Percentiles rank a stretch among this genome's conserved stretches.
These are phyloP conservation scores for Grallaria varia DNA, from an alignment of 2,113 vertebrate species.

Conservation along the genomic window DNA sequence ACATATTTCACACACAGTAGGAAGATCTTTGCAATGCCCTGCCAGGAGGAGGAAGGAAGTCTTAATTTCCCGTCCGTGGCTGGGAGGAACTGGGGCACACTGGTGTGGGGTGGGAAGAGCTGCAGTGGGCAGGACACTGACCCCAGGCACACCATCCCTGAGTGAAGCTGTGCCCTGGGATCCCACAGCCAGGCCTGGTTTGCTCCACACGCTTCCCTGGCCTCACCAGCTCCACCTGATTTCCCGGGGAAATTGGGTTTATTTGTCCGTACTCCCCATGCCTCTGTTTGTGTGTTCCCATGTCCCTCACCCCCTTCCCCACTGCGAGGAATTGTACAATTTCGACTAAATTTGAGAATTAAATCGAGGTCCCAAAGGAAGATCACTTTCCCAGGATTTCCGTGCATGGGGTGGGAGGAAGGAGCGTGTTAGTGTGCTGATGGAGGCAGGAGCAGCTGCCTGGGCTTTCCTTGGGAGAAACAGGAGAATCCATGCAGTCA, in stretches of 20 bases:
- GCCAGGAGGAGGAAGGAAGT: neutral
- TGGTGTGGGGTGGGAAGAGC: neutral
- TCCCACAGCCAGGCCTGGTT: neutral
- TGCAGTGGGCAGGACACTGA: neutral
- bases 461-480: neutral
- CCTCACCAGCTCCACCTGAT: neutral
- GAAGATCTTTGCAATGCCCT: neutral
- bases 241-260: neutral
- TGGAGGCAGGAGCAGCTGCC: neutral
- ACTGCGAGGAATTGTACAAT: neutral
- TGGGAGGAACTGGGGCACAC: neutral
- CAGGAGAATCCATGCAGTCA: neutral
- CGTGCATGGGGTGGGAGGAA: neutral
- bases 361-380: neutral
- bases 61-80: neutral
- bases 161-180: rapidly evolving
- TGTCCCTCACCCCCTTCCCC: neutral
- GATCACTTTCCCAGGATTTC: neutral
- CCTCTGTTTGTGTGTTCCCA: neutral
- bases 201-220: neutral
- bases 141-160: rapidly evolving
- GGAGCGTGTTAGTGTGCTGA: neutral
- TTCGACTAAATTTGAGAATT: neutral
- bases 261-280: rapidly evolving
- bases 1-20: neutral